These are phyloP conservation scores for Lasioglossum figueresi DNA, from an alignment of 2,888 invertebrate genomes.

Conservation along the genomic window DNA sequence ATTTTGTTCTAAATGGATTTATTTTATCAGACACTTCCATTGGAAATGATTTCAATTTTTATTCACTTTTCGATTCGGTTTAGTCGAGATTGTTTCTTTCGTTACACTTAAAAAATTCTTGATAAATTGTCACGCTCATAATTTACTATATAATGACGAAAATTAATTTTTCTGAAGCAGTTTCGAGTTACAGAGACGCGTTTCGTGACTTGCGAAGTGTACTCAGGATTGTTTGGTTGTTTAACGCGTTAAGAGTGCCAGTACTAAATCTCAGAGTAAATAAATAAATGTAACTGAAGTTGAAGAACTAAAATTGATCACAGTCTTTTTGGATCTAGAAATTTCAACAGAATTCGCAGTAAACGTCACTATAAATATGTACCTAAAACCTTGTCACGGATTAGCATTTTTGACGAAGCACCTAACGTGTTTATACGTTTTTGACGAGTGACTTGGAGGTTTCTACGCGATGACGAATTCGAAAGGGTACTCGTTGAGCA, in stretches of 20 bases:
- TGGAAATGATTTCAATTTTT: not conserved
- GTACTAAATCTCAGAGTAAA: not conserved
- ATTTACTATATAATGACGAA: not conserved
- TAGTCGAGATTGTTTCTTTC: too few species aligned
- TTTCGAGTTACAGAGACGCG: too few species aligned
- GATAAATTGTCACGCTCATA: not conserved
- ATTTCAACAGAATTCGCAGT: not conserved
- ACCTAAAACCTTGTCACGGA: not conserved
- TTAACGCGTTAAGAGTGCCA: not conserved
- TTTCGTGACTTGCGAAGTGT: not conserved
- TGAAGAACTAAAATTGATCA: not conserved
- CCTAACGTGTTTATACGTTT: not conserved
- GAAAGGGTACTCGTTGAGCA: conserved; percentile 5
- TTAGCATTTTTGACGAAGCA: not conserved
- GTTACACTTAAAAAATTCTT: not conserved
- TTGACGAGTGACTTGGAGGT: not conserved
- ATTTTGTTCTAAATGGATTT: not conserved
- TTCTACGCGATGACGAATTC: not conserved
- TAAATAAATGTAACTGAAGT: not conserved
- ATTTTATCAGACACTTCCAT: not conserved
- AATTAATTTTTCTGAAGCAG: not conserved
- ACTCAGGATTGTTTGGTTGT: not conserved
- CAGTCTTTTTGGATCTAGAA: not conserved
- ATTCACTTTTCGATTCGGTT: not conserved
- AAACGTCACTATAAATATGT: not conserved